phyloP scores from a whole-genome alignment of 2,797 vertebrate species.

The Sphenodon punctatus region DNA sequence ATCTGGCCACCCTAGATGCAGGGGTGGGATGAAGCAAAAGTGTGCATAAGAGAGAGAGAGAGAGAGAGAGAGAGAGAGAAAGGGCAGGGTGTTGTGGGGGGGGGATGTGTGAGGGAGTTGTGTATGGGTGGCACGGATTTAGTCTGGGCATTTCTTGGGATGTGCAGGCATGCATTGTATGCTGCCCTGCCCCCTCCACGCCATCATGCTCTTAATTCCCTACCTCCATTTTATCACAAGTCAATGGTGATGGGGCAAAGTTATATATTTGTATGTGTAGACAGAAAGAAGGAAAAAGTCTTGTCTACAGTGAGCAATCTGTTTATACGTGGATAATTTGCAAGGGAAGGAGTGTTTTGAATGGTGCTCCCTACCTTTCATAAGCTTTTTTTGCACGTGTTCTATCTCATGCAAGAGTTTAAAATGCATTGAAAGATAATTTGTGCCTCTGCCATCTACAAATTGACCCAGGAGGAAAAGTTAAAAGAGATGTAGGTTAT shows the following conservation, averaged over 20 bases:
- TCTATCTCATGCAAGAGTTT: not conserved
- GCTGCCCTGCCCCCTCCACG: too few species aligned
- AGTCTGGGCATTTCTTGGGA: too few species aligned
- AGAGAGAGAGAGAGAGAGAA: too few species aligned
- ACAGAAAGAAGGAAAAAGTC: not conserved
- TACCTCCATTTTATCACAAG: too few species aligned
- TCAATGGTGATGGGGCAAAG: not conserved
- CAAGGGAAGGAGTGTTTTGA: conserved; percentile 14
- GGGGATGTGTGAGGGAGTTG: too few species aligned
- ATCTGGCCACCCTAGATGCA: too few species aligned
- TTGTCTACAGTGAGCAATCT: not conserved
- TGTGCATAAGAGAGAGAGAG: too few species aligned
- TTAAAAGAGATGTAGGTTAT: conserved; percentile 40
- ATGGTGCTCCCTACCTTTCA: not conserved
- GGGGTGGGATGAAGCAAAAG: too few species aligned
- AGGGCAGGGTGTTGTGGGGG: too few species aligned
- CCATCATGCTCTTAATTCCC: too few species aligned
- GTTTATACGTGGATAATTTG: not conserved
- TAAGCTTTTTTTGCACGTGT: conserved; percentile 43
- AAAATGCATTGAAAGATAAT: conserved; percentile 43
- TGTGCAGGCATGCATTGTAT: too few species aligned
- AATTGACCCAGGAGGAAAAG: conserved; percentile 8
- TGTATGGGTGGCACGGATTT: too few species aligned
- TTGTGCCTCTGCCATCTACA: not conserved
- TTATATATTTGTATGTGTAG: not conserved